A percentile compares a stretch with the other conserved stretches of the same genome.
Conservation (phyloP, 2,797 vertebrate genomes). For the Neosalanx taihuensis region DNA sequence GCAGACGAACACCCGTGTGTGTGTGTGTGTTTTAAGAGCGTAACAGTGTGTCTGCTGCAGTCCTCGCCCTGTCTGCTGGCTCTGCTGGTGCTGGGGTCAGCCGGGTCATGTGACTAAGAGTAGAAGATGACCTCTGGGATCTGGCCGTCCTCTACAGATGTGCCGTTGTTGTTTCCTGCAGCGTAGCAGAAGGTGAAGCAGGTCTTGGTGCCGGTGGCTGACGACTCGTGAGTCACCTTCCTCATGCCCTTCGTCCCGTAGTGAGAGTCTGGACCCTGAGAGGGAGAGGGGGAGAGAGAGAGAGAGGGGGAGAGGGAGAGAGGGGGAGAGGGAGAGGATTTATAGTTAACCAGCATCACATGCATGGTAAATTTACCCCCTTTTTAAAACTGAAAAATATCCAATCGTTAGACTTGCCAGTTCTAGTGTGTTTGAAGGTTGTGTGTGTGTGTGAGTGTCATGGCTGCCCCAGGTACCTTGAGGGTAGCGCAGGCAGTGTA, state of each 20-base stretch:
- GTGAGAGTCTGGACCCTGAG: conserved; percentile 93
- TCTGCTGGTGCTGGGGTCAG: conserved; percentile 54
- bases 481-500: conserved; percentile 95
- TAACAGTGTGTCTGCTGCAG: conserved; percentile 46
- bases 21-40: conserved; percentile 44
- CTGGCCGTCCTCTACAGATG: conserved; percentile 97
- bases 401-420: background rate
- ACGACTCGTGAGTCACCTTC: conserved; percentile 90
- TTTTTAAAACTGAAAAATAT: background rate
- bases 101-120: conserved; percentile 75
- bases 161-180: conserved; percentile 97
- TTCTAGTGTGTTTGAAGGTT: background rate
- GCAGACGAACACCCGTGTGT: conserved; percentile 36
- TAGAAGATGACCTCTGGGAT: conserved; percentile 99
- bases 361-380: background rate
- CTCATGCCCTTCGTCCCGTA: conserved; percentile 96
- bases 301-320: background rate
- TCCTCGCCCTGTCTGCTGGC: background rate
- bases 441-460: background rate
- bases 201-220: conserved; percentile 91
- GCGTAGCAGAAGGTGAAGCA: conserved; percentile 96
- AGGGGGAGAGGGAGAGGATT: background rate
- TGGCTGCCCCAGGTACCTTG: conserved; percentile 73
- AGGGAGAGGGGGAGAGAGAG: background rate
- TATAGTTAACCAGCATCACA: background rate